Base-by-base conservation (phyloP, 2,888 invertebrate genomes). In the Watsonalla binaria region DNA sequence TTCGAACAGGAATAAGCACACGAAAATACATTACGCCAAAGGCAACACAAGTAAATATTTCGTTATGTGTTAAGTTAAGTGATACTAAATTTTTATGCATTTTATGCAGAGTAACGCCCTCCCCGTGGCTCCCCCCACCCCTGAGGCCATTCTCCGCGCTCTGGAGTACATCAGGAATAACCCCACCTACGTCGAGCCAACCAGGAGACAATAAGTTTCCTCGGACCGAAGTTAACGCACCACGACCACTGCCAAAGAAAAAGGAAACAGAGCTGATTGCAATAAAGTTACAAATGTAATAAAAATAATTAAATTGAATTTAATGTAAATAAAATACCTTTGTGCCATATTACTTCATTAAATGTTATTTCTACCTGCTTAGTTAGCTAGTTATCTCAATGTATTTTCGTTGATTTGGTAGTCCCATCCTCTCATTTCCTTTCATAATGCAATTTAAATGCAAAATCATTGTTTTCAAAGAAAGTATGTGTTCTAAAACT, bases 61-160 rank as follows among this genome's bases (percentile, higher is more conserved):
- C 1, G 24, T 24, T 24, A 24, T 24, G 42, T 42, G 11, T 24
- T 2, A 24, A 24, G 24, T 24, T 24, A 24, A 2, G 42, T 42
- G 11, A 42, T 5, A 42, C 42, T 9, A 5, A 2, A 11, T 24
- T 24, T 54, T 34, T 52, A 13, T 54, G 11, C n/a, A n/a, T 24
- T 51, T 7, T 47, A 52, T 64, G 47, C 73, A 84, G 84, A 60
- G 84, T 45, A 62, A 73, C 51, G 0, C 65, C 13, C 60, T 84
- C 42, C 84, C 84, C 48, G 73, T 76, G 2, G 72, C 57, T 0
- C 90, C 84, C 7, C 67, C 64, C 6, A 58, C 78, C 0, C 86
- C 86, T 6, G 74, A 65, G 1, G 74, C 66, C 6, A 86, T 87
- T 58, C 57, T 55, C 34, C 80, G 80, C 56, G 61, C 84, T 13